Conservation (phyloP, 2,797 vertebrate species). For the Miichthys miiuy region DNA sequence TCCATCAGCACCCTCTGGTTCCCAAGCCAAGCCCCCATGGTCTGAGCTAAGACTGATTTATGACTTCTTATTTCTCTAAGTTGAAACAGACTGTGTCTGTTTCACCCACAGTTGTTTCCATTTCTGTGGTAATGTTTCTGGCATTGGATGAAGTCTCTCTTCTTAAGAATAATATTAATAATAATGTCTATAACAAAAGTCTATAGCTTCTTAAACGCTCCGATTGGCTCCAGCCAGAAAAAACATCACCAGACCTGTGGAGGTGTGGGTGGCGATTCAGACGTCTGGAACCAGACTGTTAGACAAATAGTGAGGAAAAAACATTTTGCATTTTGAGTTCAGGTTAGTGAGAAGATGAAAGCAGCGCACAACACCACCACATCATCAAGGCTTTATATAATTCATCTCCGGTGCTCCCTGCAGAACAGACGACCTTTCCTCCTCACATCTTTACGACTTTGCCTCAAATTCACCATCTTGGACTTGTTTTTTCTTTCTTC, state of each 20-base stretch:
- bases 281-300: constrained; percentile 8
- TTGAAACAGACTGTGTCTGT: neutral
- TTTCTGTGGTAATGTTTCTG: neutral
- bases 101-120: neutral
- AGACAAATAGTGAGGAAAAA: neutral
- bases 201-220: neutral
- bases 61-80: neutral
- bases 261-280: constrained; percentile 1
- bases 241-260: neutral
- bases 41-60: neutral
- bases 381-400: constrained; percentile 8
- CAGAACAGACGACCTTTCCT: constrained; percentile 14
- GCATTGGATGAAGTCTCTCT: neutral
- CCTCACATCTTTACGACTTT: constrained; percentile 12
- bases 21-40: too few relatives aligned
- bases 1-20: too few relatives aligned
- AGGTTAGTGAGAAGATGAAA: constrained; percentile 4
- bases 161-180: neutral
- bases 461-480: neutral
- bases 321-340: constrained; percentile 17
- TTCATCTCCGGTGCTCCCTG: constrained; percentile 1
- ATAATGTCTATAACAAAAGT: too few relatives aligned
- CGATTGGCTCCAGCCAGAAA: neutral
- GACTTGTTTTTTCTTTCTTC: constrained; percentile 5
- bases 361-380: neutral